Conservation (phyloP, 2,888 invertebrate genomes). For the Matsumyia berberina region DNA sequence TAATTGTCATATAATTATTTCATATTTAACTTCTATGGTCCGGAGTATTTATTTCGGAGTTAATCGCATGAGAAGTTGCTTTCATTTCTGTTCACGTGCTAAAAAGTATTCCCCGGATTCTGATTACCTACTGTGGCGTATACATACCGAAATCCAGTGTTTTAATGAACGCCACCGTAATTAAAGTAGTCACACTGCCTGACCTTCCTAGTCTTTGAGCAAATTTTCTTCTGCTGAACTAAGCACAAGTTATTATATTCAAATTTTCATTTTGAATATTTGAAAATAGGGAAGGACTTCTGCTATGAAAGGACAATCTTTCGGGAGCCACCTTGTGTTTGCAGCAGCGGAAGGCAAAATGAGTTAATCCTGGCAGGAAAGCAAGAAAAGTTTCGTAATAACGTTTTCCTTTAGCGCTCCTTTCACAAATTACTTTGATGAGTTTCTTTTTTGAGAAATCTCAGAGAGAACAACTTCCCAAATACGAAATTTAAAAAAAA, state of each 20-base stretch:
- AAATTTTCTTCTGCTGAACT: slow-evolving; percentile 37
- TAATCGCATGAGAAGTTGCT: no score
- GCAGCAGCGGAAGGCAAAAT: slow-evolving; percentile 54
- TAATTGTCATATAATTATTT: slow-evolving; percentile 17
- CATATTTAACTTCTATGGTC: slow-evolving; percentile 8
- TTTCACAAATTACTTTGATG: slow-evolving; percentile 67
- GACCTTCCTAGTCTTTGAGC: slow-evolving; percentile 4
- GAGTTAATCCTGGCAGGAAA: slow-evolving; percentile 62
- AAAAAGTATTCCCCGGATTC: not conserved
- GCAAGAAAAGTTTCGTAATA: slow-evolving; percentile 71
- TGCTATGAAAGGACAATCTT: slow-evolving; percentile 31
- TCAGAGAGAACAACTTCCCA: slow-evolving; percentile 25
- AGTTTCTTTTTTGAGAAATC: slow-evolving; percentile 40
- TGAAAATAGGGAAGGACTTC: slow-evolving; percentile 27
- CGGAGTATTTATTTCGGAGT: no score
- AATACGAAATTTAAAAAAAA: slow-evolving; percentile 33
- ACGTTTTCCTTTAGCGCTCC: slow-evolving; percentile 58
- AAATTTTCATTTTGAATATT: slow-evolving; percentile 61
- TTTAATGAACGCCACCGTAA: slow-evolving; percentile 41
- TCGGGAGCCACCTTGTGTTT: slow-evolving; percentile 33
- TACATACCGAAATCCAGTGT: slow-evolving; percentile 41
- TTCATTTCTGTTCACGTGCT: no score
- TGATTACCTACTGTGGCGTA: slow-evolving; percentile 22
- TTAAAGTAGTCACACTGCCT: slow-evolving; percentile 37
- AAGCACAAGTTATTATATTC: slow-evolving; percentile 53